These are phyloP conservation scores for Eueides isabella DNA, from an alignment of 1,140 invertebrate species.

Conservation along the genomic window DNA sequence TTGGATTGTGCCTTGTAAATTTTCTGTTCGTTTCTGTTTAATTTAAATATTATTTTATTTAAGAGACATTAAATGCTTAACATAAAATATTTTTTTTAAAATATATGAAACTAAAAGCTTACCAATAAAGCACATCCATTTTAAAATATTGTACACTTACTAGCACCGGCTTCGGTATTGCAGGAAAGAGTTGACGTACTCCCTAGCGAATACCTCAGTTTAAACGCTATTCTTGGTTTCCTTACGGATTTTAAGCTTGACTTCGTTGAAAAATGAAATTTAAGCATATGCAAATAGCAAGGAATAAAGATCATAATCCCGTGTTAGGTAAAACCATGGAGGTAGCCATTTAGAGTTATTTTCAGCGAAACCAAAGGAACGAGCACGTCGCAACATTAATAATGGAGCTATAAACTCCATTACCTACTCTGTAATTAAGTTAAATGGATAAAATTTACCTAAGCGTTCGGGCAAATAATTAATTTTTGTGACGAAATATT, in stretches of 20 bases:
- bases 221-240: conserved; percentile 30
- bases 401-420: conserved; percentile 71
- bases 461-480: conserved; percentile 62
- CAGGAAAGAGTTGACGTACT: conserved; percentile 28
- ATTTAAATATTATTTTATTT: neutral
- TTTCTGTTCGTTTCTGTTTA: neutral
- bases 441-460: conserved; percentile 69
- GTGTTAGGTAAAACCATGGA: neutral
- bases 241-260: conserved; percentile 22
- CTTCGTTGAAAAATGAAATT: conserved; percentile 32
- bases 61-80: neutral
- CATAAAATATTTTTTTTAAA: neutral
- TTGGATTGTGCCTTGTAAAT: neutral
- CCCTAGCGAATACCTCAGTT: conserved; percentile 29
- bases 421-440: conserved; percentile 72
- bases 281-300: conserved; percentile 30
- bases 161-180: conserved; percentile 11
- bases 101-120: conserved; percentile 8
- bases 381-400: conserved; percentile 66
- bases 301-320: conserved; percentile 44
- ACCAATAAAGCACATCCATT: conserved; percentile 12
- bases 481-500: conserved; percentile 57
- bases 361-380: conserved; percentile 42
- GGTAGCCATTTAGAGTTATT: conserved; percentile 51
- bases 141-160: neutral